Evolutionary conservation across 2,113 vertebrate species (phyloP).

Genomic region (Aegotheles bennettii): DNA sequence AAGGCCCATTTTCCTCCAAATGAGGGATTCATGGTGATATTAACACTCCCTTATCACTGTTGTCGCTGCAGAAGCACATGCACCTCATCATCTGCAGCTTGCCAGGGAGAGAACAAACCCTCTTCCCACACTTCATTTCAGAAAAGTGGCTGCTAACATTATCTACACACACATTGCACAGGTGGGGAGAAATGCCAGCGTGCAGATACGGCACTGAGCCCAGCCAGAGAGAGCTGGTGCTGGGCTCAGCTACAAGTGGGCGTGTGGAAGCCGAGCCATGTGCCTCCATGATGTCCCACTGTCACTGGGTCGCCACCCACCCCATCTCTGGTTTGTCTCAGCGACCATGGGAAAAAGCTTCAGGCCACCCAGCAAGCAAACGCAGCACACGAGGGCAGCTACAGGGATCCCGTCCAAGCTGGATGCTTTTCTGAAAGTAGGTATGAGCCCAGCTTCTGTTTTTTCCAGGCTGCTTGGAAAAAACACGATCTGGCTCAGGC

Average conservation of each 20-base stretch:
- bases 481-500: not conserved
- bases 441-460: not conserved
- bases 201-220: not conserved
- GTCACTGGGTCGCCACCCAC: not conserved
- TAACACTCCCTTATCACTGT: conserved; percentile 15
- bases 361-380: conserved; percentile 24
- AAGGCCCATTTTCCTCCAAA: not conserved
- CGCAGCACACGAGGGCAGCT: not conserved
- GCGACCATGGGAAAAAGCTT: not conserved
- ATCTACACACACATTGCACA: not conserved
- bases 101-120: not conserved
- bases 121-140: not conserved
- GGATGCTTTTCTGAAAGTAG: not conserved
- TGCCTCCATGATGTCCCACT: not conserved
- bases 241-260: not conserved
- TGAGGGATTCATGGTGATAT: not conserved
- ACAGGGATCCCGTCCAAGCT: not conserved
- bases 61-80: conserved; percentile 3
- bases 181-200: not conserved
- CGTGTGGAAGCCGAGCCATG: not conserved
- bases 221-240: not conserved
- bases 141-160: not conserved
- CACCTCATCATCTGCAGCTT: conserved; percentile 29
- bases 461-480: not conserved
- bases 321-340: not conserved